Base-by-base conservation (phyloP, 2,113 vertebrate genomes). In the Psophia crepitans region DNA sequence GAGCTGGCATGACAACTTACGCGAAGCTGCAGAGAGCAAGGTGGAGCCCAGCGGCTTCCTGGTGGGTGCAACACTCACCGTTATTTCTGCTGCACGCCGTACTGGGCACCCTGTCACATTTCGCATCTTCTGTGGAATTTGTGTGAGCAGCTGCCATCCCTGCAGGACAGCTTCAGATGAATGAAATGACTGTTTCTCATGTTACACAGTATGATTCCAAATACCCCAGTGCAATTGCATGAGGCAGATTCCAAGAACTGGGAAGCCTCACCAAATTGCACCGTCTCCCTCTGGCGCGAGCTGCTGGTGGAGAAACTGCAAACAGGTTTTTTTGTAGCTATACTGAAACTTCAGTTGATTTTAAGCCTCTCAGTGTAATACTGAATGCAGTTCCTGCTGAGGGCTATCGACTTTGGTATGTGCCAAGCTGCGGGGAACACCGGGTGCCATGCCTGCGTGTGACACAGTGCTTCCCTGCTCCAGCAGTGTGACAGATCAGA, bases 341-440 rank as follows among this genome's bases (percentile, higher is more conserved):
- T 64, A 53, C 53, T 80, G 82, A 64, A 94, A 74, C 37, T 44
- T 96, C 92, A 86, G 94, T 68, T 16, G 5, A 78, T 93, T 89
- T 95, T 92, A 97, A 97, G 88, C 83, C 69, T 95, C 88, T 92
- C 81, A 92, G 58, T 39, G n/a, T 57, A 85, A 87, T 70, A 58
- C 41, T 64, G 88, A 93, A 77, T 64, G 83, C 64, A 64, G 64
- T 84, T 90, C 92, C 95, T 86, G 85, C 96, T 93, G 95, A 78
- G 92, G 90, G 68, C 87, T 93, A 77, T 93, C 5, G 33, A 96
- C 83, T 90, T 39, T 46, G 30, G 82, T 10, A 11, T 63, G 71
- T 90, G 92, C 90, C 92, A 91, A 78, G 82, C 93, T 54, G 82
- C 85, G 84, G 90, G 90, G 78, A 96, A 41, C 61, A 73, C 41